Base-by-base conservation (phyloP, 2,888 invertebrate genomes). In the Euclidia mi region DNA sequence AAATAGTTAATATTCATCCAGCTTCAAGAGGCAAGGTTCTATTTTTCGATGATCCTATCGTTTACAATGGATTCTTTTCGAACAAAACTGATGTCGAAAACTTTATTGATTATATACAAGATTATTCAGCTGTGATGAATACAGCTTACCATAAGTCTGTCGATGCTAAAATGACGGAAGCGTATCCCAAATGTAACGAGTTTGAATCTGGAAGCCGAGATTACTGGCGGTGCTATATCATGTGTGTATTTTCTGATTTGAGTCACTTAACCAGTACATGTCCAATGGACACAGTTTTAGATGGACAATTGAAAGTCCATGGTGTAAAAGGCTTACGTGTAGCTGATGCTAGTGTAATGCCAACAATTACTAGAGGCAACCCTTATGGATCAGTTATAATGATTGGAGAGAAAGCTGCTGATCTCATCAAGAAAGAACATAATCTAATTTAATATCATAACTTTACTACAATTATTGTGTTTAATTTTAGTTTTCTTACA, bases 11-110 rank as follows among this genome's bases (percentile, higher is more conserved):
- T 6, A 59, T 77, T n/a, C 63, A 69, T 40, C 81, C 79, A 0
- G 87, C 89, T 65, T 96, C 96, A 56, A 84, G 65, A 11, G 85
- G 84, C 6, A 67, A 68, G 2, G 69, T 84, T 7, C 38, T 63
- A 6, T 51, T 85, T 15, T 50, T 32, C 0, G 79, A 78, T 15
- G 47, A 65, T 31, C 84, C 82, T 3, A 14, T 70, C 1, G 64
- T 84, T 3, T 57, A 70, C 28, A 59, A 74, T 3, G 78, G 78
- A 11, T 76, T 75, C 12, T 77, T 81, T 28, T 43, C 57, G 10
- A 62, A 80, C 9, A 57, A 64, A 11, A 38, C 60, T 7, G 84
- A 85, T 44, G 45, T 84, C 4, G 68, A 76, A 10, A 58, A 65
- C 2, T 48, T 73, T 1, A 49, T 77, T 6, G 61, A 64, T 12